Base-by-base conservation (phyloP, 2,113 vertebrate genomes). In the Amphilophus citrinellus region DNA sequence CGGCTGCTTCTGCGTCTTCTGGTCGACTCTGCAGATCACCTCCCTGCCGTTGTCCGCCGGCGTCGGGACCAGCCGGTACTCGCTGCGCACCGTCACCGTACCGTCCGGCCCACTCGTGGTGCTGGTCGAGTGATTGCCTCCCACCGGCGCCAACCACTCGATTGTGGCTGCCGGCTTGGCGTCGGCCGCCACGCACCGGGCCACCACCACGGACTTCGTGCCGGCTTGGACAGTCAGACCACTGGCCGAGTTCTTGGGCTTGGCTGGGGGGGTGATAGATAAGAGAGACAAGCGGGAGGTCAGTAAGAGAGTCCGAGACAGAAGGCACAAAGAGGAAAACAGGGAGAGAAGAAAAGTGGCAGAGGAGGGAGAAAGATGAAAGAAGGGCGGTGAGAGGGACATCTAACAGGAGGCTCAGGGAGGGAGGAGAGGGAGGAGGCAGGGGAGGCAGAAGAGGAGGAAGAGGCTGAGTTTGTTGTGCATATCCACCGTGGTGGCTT, bases 131-230 rank as follows among this genome's bases (percentile, higher is more conserved):
- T 77, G 53, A 53, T 90, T 94, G 0, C 96, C 96, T 0, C 68
- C 90, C 3, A 94, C 65, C 0, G 80, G 7, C 0, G 95, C 88
- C 59, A 91, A 24, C 97, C 97, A 98, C 71, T 94, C 94, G 94
- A 98, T 95, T 1, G 82, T 87, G 3, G 97, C 96, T 0, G 96
- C 94, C 0, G 97, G 97, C 60, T 97, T 97, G 18, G 96, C 97
- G 0, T 96, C 94, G 0, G 82, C 84, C 0, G 97, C 96, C 71
- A 95, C 94, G 2, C 97, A 98, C 57, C 84, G 90, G 3, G 97
- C 97, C 59, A 97, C 97, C 0, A 96, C 94, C 35, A 93, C 82
- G 0, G 95, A 91, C 1, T 90, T 79, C 9, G 85, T 77, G 56
- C 95, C 89, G 0, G 95, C 90, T 0, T 87, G 92, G 65, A 97